Conservation (phyloP, 2,113 vertebrate species). For the Cygnus atratus region DNA sequence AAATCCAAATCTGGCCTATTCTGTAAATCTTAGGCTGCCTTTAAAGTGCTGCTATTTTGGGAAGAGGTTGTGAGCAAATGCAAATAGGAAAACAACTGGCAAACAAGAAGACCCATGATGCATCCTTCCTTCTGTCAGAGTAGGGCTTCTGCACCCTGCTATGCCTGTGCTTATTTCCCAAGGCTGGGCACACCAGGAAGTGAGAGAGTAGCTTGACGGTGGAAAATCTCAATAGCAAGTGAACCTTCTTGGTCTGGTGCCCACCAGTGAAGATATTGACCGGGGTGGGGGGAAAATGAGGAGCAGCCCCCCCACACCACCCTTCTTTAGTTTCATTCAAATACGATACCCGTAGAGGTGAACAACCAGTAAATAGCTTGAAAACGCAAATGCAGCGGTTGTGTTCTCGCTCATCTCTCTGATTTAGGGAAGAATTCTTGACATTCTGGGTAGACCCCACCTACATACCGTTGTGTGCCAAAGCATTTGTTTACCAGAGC, state of each 20-base stretch:
- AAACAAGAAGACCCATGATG: not conserved
- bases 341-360: not conserved
- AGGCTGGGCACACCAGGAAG: not conserved
- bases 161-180: not conserved
- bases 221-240: not conserved
- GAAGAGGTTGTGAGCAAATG: not conserved
- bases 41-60: not conserved
- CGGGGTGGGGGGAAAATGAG: no score
- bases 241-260: not conserved
- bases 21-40: not conserved
- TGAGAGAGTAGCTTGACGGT: not conserved
- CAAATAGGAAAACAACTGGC: not conserved
- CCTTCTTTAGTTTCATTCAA: not conserved
- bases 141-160: not conserved
- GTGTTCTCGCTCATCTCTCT: not conserved
- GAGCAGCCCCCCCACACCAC: not conserved
- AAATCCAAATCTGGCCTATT: not conserved
- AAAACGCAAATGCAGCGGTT: not conserved
- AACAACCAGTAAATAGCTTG: not conserved
- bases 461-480: conserved; percentile 31
- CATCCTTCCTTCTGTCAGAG: not conserved
- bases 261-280: not conserved
- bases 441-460: conserved; percentile 14
- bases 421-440: conserved; percentile 5
- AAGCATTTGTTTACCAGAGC: conserved; percentile 51